phyloP scores from a whole-genome alignment of 2,888 invertebrate genomes.

The Trissolcus japonicus region DNA sequence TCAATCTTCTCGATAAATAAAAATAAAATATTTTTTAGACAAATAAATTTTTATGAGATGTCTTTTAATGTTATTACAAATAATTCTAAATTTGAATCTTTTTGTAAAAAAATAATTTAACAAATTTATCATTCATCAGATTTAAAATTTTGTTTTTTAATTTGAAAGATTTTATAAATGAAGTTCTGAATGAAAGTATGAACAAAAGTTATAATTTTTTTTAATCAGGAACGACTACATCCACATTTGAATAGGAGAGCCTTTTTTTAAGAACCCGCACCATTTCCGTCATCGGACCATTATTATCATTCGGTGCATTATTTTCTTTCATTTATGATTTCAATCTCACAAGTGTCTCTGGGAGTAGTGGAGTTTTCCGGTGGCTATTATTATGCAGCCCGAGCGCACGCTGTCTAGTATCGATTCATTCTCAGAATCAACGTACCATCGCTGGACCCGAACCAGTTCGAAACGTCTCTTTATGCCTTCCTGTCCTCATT shows the following conservation, averaged over 20 bases:
- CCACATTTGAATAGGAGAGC: conserved; percentile 1
- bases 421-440: conserved; percentile 44
- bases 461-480: conserved; percentile 27
- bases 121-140: too few relatives aligned
- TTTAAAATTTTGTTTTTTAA: too few relatives aligned
- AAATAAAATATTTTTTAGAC: too few relatives aligned
- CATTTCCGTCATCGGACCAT: conserved; percentile 32
- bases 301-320: conserved; percentile 23
- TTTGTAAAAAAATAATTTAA: too few relatives aligned
- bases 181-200: too few relatives aligned
- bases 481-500: conserved; percentile 12
- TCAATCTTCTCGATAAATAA: too few relatives aligned
- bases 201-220: not conserved
- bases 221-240: not conserved
- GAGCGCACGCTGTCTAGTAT: conserved; percentile 47
- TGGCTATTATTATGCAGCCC: conserved; percentile 48
- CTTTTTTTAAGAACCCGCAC: conserved; percentile 18
- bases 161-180: too few relatives aligned
- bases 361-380: conserved; percentile 50
- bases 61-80: too few relatives aligned
- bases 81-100: too few relatives aligned
- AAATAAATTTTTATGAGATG: too few relatives aligned
- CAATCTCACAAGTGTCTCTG: conserved; percentile 50
- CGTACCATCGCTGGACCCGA: conserved; percentile 38
- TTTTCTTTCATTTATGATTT: conserved; percentile 42